phyloP scores from a whole-genome alignment of 92 coral and sea anemone species.

The Metridium senile region DNA sequence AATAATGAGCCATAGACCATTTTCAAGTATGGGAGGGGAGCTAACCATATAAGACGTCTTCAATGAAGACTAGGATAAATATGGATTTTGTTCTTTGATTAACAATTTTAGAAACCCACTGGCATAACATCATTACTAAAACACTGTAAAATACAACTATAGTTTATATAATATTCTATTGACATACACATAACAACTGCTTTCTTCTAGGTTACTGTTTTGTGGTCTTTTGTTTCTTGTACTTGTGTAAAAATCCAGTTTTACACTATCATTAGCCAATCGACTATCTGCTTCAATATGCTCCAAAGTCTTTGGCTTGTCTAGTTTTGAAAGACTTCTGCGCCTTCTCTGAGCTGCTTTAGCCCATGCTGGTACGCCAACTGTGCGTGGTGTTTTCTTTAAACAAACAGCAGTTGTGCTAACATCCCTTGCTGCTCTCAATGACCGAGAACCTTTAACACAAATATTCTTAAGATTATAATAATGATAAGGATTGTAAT shows the following conservation, averaged over 20 bases:
- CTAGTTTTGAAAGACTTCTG: constrained; percentile 71
- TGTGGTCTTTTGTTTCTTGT: constrained; percentile 55
- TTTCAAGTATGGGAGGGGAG: too few species aligned
- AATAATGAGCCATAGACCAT: too few species aligned
- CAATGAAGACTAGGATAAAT: too few species aligned
- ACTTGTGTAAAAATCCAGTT: constrained; percentile 78
- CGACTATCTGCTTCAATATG: constrained; percentile 87
- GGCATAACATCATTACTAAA: too few species aligned
- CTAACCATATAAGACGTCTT: too few species aligned
- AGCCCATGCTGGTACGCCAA: constrained; percentile 98
- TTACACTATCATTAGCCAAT: constrained; percentile 73
- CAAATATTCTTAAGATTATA: too few species aligned
- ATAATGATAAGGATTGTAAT: too few species aligned
- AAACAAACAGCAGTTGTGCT: constrained; percentile 52
- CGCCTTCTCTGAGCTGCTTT: constrained; percentile 86
- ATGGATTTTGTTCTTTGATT: too few species aligned
- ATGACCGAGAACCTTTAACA: neutral
- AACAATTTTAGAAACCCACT: too few species aligned
- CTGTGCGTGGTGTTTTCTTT: constrained; percentile 91
- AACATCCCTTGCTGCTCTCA: constrained; percentile 16
- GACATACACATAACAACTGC: neutral
- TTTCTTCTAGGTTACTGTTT: neutral
- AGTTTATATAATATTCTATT: neutral
- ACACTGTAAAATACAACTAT: too few species aligned
- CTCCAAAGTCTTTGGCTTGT: constrained; percentile 78